Evolutionary conservation across 2,888 invertebrate genomes (phyloP), one percentile per base, ranked within the genome.

Genomic region (Andrena haemorrhoa): DNA sequence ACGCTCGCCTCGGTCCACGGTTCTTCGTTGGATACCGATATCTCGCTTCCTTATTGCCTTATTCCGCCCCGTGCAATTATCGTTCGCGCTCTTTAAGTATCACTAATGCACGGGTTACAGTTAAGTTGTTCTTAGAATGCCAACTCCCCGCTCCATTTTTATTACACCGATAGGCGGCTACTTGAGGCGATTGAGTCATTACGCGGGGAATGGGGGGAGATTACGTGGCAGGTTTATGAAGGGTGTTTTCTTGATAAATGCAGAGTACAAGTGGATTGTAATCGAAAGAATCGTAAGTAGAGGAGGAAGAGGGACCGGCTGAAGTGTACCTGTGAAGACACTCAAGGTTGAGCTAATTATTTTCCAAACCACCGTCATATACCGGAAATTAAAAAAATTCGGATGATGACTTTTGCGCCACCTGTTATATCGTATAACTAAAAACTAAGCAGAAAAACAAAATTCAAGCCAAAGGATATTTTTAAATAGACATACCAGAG

Each of bases 1-100:
- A 51, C 51, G 70, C 47, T 29, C 29, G n/a, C 58, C 41, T 26
- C 8, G 74, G 47, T 68, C 26, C 51, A 41, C 12, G 26, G 47
- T 47, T 47, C 63, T 20, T 53, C 75, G 33, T 29, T 20, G 35
- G 56, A 20, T 56, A 56, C 61, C 35, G 70, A 70, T 56, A 56
- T 70, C 70, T 29, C n/a, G 58, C 29, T 65, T 29, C 65, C 65
- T 47, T 74, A 70, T 70, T 58, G 70, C 41, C 31, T 47, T 70
- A 47, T 41, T 41, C 56, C 69, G 41, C 56, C 23, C 47, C 20
- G 29, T 26, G 70, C 70, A 70, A 70, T 70, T 70, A 70, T 70
- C 58, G 29, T 61, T 61, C 33, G 35, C 61, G 33, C 47, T 60
- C 58, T 60, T 60, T 60, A 47, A 70, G 47, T 60, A 47, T 60